Base-by-base conservation (phyloP, 2,888 invertebrate genomes). In the Ecliptopera silaceata region DNA sequence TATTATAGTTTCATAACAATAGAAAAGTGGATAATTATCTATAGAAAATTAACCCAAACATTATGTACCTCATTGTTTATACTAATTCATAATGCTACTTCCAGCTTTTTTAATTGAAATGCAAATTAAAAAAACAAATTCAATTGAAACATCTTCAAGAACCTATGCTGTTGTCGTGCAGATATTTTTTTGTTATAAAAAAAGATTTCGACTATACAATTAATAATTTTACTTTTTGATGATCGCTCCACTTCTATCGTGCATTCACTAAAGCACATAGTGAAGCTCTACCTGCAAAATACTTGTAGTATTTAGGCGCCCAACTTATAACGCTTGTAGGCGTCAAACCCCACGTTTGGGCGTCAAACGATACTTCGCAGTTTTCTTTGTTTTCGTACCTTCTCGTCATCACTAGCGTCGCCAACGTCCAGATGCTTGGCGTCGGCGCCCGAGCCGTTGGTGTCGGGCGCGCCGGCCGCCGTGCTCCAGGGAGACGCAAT, bases 401-500 rank as follows among this genome's bases (percentile, higher is more conserved):
- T 92, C 63, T 92, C 92, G 79, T 92, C 96, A 92, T 96, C 97
- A 88, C 97, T 97, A 88, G 96, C 95, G 89, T 97, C 97, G 85
- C 97, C 97, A 86, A 97, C 97, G 92, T 97, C 97, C 88, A 97
- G 94, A 88, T 96, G 96, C 92, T 96, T 96, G 87, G 96, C 95
- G 92, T 96, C 96, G 93, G 96, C 95, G 84, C 96, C 96, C 94
- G 96, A 95, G 93, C 96, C 96, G 93, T 96, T 96, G 92, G 96
- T 95, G 92, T 97, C 97, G 94, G 96, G 95, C 85, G 90, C 91
- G 87, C 90, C 91, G 84, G 87, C 95, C 91, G 96, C 96, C 92
- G 97, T 95, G 92, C 97, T 96, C 97, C 97, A 97, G 95, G 97
- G 96, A 90, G 97, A 97, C 93, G 97, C 96, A 96, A 97, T 97